Evolutionary conservation across 2,888 invertebrate species (phyloP), one percentile per base, ranked within the genome.

Genomic region (Arge pagana): DNA sequence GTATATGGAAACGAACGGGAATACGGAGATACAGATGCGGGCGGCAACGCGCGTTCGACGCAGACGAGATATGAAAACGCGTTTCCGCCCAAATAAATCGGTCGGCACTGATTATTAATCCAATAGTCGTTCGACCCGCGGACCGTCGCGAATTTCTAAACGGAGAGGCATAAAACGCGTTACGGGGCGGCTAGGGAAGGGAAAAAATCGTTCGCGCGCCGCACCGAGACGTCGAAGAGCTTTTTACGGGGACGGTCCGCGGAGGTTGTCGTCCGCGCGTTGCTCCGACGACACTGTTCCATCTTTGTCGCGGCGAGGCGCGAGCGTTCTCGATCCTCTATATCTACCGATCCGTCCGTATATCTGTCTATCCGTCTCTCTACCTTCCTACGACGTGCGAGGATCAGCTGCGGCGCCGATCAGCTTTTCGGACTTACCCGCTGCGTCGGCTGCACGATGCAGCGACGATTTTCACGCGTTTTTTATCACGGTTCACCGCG

Each of bases 211-310:
- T 56, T 53, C 50, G 33, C 48, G 40, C 23, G 21, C 28, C 42
- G 36, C 54, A 41, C 28, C 40, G 50, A 43, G 59, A 57, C 57
- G 52, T 55, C 60, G 52, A 50, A 54, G 52, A 60, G 60, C 66
- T 65, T 66, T n/a, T n/a, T 63, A 63, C 63, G 61, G 58, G 42
- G 11, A 23, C 60, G 52, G 57, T 59, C 56, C 50, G 53, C 52
- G 60, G 48, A 49, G 45, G 49, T 53, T 51, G n/a, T n/a, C n/a
- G 52, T 54, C 54, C 53, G 54, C 49, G 52, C 52, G 51, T 51
- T 50, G 53, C 48, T 48, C 54, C 59, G 58, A 60, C 65, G 61
- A 60, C 62, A 63, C 60, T 57, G 59, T 60, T 60, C 60, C 55
- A 58, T 58, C 56, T 31, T 18, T 35, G 33, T 15, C 33, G 13